Base-by-base conservation (phyloP, 2,888 invertebrate genomes). In the Ephialtes manifestator region DNA sequence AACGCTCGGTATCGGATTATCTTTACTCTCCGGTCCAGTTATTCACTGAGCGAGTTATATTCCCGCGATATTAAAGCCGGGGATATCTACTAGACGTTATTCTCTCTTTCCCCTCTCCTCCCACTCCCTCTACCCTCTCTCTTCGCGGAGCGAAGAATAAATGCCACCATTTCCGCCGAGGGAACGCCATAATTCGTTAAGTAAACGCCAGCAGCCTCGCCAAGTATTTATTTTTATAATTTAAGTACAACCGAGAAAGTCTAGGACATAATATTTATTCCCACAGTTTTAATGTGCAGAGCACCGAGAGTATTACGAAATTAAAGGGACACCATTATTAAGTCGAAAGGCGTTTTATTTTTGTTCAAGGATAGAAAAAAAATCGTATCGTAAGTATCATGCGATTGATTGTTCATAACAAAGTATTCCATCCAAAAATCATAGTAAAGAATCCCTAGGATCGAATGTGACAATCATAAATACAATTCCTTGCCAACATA, bases 1-100 rank as follows among this genome's bases (percentile, higher is more conserved):
- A 88, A 87, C 85, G 83, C 86, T 82, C 81, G 71, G 68, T 81
- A 63, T 71, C 60, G 83, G 88, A 88, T 87, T 86, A 83, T 89
- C 86, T 80, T 71, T 81, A 70, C 65, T 79, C 70, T 48, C 20
- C 78, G 78, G 48, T 75, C 84, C 70, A 81, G 81, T 84, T 84
- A 81, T 75, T 84, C 81, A 78, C 72, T 63, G 75, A 72, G 51
- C 51, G 31, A 72, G 58, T 72, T 74, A 78, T 74, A 78, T 78
- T 60, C 63, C 60, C 67, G 76, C 77, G 77, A 84, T 77, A 81
- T 84, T 84, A 81, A 74, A 81, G 53, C 74, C 72, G 58, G 58
- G 63, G 55, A 83, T 80, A 83, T 79, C 74, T 48, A 71, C 79
- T 63, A 84, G 84, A 84, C 87, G 84, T 87, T 88, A 84, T 87